Evolutionary conservation across 1,140 invertebrate species (phyloP), one percentile per base, ranked within the genome.

Genomic region (Diorhabda sublineata): DNA sequence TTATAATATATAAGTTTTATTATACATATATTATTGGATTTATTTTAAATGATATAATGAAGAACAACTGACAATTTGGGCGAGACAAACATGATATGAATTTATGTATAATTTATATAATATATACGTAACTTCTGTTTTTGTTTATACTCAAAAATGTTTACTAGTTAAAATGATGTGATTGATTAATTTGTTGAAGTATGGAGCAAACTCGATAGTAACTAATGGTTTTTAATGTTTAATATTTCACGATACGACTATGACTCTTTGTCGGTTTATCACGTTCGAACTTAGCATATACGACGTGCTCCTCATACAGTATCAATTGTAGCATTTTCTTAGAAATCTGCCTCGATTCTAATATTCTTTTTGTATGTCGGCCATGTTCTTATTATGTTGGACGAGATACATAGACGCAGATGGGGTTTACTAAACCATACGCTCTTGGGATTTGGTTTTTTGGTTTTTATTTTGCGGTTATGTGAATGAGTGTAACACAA

Each of bases 261-360:
- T 52, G 47, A 6, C 4, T 52, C n/a, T n/a, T 52, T 52, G 47
- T 52, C 47, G n/a, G 47, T 52, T 52, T 52, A 52, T 52, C 47
- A 52, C 47, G 47, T 52, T 52, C 47, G n/a, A n/a, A 52, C 47
- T 52, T 52, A 52, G 47, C 47, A 52, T 52, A 52, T 2, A 52
- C 47, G 47, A 52, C 47, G 47, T 52, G 47, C 6, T 52, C 47
- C n/a, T 52, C 47, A 52, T 52, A 52, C 47, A 52, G 47, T 52
- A 52, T 52, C 47, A 52, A 52, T 52, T 52, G 47, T 52, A 52
- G 47, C 47, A n/a, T 52, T 52, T 52, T 52, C 47, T 52, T 52
- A 52, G 6, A n/a, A 52, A 52, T 52, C 47, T 52, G 47, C 47
- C 47, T 52, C 47, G 6, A n/a, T 8, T 52, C 47, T 52, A 3